Evolutionary conservation across 2,113 vertebrate species (phyloP).

Genomic region (Phrynosoma blainvillii): DNA sequence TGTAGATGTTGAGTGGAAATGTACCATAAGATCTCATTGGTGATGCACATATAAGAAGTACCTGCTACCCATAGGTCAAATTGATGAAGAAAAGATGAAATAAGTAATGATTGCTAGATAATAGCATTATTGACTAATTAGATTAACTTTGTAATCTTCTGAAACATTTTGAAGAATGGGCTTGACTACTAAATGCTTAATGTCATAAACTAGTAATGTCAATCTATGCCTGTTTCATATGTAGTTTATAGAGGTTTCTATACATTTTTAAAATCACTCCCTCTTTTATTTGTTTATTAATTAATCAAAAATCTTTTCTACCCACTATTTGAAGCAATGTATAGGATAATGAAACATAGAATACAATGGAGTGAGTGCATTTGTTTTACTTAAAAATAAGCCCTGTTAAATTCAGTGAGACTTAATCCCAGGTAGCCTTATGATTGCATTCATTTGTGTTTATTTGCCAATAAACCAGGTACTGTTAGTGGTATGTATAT

Average conservation of each 20-base stretch:
- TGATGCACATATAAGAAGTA: neutral
- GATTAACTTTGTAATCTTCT: neutral
- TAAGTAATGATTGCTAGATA: neutral
- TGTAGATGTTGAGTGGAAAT: neutral
- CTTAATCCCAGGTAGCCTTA: too few species aligned
- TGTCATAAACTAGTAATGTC: neutral
- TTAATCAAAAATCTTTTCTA: neutral
- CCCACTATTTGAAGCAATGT: neutral
- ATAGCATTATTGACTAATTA: neutral
- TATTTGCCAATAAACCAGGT: too few species aligned
- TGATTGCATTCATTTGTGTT: too few species aligned
- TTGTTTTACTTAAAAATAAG: too few species aligned
- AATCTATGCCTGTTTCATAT: neutral
- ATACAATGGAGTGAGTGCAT: neutral
- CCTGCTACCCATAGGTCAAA: neutral
- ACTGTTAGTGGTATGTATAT: too few species aligned
- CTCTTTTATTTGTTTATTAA: neutral
- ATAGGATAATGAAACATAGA: neutral
- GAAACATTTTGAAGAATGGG: neutral
- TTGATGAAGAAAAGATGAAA: neutral
- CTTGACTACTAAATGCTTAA: neutral
- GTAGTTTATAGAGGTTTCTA: neutral
- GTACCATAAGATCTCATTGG: neutral
- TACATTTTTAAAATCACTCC: neutral
- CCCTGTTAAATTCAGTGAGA: too few species aligned